These are phyloP conservation scores for Bombus polaris DNA, from an alignment of 1,140 invertebrate species.

Conservation along the genomic window DNA sequence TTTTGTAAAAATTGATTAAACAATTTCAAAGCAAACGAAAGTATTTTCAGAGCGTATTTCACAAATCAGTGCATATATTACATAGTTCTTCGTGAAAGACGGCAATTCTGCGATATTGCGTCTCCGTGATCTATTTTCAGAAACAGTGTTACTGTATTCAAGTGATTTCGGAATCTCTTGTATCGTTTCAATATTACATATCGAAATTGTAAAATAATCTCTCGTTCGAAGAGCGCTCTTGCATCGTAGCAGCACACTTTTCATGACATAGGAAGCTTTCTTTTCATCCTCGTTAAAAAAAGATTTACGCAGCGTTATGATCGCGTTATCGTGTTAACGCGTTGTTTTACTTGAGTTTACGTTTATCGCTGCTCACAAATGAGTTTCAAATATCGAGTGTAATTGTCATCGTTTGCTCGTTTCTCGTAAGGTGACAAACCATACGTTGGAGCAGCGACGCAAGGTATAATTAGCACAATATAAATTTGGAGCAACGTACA, in stretches of 20 bases:
- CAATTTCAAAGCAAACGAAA: too few species aligned
- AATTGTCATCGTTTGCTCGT: slow-evolving; percentile 1
- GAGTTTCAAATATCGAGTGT: not conserved
- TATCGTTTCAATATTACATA: slow-evolving; percentile 47
- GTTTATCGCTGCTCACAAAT: not conserved
- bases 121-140: slow-evolving; percentile 63
- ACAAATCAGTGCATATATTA: slow-evolving; percentile 24
- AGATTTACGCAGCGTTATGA: not conserved
- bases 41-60: slow-evolving; percentile 26
- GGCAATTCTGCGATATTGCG: slow-evolving; percentile 55
- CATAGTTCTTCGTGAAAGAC: slow-evolving; percentile 53
- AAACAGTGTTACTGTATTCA: slow-evolving; percentile 41
- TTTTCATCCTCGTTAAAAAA: not conserved
- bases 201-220: slow-evolving; percentile 7
- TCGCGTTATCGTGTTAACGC: not conserved
- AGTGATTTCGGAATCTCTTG: slow-evolving; percentile 40
- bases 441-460: slow-evolving; percentile 29
- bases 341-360: not conserved
- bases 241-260: not conserved
- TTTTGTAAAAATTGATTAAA: slow-evolving; percentile 1
- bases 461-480: slow-evolving; percentile 74
- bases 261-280: too few species aligned
- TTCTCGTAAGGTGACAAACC: slow-evolving; percentile 48
- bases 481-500: slow-evolving; percentile 72
- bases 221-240: not conserved